Evolutionary conservation across 2,797 vertebrate species (phyloP).

Genomic region (Pelodytes ibericus): DNA sequence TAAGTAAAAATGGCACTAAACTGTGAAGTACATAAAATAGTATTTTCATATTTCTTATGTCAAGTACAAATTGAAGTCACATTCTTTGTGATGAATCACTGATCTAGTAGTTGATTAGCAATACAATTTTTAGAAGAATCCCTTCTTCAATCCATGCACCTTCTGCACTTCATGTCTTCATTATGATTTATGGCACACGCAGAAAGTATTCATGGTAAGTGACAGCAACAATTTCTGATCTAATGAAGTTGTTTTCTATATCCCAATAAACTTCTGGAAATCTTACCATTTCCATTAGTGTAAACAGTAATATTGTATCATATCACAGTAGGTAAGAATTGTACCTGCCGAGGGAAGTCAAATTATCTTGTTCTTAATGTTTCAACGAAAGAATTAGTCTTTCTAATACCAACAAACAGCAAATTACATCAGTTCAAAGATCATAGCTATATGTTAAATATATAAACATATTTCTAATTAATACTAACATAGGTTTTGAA

Average conservation of each 20-base stretch:
- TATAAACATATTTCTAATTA: too few species aligned
- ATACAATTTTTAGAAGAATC: not conserved
- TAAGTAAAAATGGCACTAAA: too few species aligned
- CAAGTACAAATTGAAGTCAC: not conserved
- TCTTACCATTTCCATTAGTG: conserved; percentile 34
- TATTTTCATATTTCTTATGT: not conserved
- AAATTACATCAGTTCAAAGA: too few species aligned
- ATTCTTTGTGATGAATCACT: too few species aligned
- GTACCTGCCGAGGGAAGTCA: conserved; percentile 34
- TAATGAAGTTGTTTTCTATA: conserved; percentile 23
- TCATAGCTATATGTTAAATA: too few species aligned
- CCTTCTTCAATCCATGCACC: not conserved
- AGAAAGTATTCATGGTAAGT: conserved; percentile 20
- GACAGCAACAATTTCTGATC: conserved; percentile 26
- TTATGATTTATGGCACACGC: conserved; percentile 31
- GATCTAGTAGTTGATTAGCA: not conserved
- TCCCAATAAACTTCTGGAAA: conserved; percentile 46
- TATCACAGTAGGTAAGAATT: conserved; percentile 38
- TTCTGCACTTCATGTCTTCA: not conserved
- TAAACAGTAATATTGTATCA: conserved; percentile 35
- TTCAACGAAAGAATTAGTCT: not conserved
- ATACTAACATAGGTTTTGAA: too few species aligned
- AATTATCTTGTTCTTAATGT: conserved; percentile 23
- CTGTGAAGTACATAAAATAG: not conserved
- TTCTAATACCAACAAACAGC: not conserved